Conservation (phyloP, 2,797 vertebrate species). For the Trachops cirrhosus region DNA sequence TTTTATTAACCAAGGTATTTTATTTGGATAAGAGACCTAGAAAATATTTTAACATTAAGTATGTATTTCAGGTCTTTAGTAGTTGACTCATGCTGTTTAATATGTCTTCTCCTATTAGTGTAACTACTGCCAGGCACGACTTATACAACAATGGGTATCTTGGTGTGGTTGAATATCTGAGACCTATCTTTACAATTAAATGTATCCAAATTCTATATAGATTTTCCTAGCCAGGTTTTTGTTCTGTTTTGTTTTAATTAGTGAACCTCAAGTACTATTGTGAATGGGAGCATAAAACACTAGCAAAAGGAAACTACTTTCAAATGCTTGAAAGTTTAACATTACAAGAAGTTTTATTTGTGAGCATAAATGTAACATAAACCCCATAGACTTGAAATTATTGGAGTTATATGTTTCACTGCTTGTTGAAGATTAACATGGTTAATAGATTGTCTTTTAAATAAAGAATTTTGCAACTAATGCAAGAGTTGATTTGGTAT, state of each 20-base stretch:
- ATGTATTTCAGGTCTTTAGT: background rate
- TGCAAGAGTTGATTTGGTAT: background rate
- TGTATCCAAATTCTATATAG: background rate
- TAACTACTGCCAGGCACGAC: background rate
- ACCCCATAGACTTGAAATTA: background rate
- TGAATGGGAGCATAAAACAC: background rate
- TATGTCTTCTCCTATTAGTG: background rate
- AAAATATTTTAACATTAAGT: background rate
- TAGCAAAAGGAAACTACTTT: background rate
- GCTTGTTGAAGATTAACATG: background rate
- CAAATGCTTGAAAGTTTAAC: background rate
- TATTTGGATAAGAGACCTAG: background rate
- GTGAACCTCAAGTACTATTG: background rate
- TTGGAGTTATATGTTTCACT: background rate
- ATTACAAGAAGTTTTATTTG: background rate
- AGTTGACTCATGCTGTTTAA: background rate
- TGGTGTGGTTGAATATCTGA: background rate
- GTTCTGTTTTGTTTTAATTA: background rate
- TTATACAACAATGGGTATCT: background rate
- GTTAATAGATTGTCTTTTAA: background rate
- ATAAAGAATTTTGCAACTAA: background rate
- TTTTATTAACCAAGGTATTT: background rate
- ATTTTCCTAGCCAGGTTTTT: background rate
- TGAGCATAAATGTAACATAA: background rate
- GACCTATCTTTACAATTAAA: background rate